A percentile compares a stretch with the other conserved stretches of the same genome.
Evolutionary conservation across 2,888 invertebrate species (phyloP).

Genomic region (Ochropleura leucogaster): DNA sequence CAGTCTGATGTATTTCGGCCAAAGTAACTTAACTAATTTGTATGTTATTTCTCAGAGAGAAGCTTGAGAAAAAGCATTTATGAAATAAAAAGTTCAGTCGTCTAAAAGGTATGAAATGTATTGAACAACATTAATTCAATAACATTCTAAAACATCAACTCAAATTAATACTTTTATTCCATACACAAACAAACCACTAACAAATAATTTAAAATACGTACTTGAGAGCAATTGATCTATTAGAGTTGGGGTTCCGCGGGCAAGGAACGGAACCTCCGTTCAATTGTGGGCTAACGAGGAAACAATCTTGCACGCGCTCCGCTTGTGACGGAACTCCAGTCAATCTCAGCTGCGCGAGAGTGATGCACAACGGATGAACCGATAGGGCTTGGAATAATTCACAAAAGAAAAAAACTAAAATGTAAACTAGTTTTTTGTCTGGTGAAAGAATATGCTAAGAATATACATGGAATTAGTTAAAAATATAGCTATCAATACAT

Average conservation of each 20-base stretch:
- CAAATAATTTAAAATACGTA: constrained; percentile 60
- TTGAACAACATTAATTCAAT: background rate
- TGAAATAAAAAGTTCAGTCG: background rate
- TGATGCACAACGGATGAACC: constrained; percentile 46
- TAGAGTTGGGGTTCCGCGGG: constrained; percentile 81
- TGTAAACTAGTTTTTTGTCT: background rate
- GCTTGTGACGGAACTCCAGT: constrained; percentile 87
- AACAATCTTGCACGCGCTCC: constrained; percentile 90
- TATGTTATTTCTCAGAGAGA: background rate
- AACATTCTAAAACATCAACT: constrained; percentile 13
- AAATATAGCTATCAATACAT: background rate
- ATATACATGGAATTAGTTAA: background rate
- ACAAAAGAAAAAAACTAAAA: background rate
- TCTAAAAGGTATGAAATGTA: background rate
- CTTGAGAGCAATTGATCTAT: constrained; percentile 83
- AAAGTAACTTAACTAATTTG: background rate
- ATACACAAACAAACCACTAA: constrained; percentile 14
- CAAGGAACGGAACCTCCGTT: constrained; percentile 86
- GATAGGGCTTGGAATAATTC: constrained; percentile 32
- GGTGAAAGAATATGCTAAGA: background rate
- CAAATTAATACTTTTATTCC: constrained; percentile 3
- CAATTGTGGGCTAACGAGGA: constrained; percentile 89
- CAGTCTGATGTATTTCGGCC: background rate
- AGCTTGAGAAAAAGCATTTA: background rate
- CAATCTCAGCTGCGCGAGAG: constrained; percentile 80